Conservation (phyloP, 2,797 vertebrate genomes). For the Alouatta caraya region DNA sequence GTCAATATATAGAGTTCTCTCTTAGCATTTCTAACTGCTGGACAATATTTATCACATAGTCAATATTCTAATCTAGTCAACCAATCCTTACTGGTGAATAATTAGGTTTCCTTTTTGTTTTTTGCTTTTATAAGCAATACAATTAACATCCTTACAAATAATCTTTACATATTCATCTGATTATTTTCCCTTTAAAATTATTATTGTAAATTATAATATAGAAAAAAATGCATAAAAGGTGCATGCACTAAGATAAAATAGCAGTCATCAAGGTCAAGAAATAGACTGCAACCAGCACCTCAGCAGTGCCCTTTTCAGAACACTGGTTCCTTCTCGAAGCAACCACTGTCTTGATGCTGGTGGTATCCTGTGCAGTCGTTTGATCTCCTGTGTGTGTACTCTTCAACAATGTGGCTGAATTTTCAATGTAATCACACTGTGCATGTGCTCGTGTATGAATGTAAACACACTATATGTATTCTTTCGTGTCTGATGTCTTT, state of each 20-base stretch:
- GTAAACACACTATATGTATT: background rate
- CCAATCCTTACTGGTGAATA: background rate
- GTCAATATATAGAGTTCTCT: background rate
- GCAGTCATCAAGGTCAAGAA: too few relatives aligned
- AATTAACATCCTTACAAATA: background rate
- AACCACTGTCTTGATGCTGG: background rate
- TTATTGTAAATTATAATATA: background rate
- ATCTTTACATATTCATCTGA: background rate
- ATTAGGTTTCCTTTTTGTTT: background rate
- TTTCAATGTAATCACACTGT: rapidly evolving
- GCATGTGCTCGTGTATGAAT: too few relatives aligned
- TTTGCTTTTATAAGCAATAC: background rate
- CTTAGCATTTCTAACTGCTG: background rate
- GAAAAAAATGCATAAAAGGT: background rate
- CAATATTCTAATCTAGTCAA: background rate
- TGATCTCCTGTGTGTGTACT: rapidly evolving
- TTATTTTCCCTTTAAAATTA: background rate
- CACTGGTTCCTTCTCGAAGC: background rate
- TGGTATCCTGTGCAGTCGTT: background rate
- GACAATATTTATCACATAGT: background rate
- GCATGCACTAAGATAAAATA: background rate
- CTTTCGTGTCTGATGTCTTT: background rate
- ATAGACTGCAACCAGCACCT: background rate
- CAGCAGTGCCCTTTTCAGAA: background rate
- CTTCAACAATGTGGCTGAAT: background rate